phyloP scores from a whole-genome alignment of 2,888 invertebrate species.

The Leptothorax acervorum region DNA sequence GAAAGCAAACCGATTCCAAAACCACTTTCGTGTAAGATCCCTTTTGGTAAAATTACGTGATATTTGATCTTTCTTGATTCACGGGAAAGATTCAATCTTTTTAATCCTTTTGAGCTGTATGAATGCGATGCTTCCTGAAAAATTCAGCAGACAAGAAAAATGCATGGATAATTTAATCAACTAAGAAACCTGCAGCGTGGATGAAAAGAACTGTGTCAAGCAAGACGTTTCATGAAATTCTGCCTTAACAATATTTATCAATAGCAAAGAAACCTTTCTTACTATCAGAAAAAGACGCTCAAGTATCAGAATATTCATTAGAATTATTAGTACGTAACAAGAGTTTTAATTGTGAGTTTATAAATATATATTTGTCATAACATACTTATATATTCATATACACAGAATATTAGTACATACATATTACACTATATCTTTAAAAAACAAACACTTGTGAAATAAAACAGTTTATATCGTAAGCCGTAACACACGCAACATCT shows the following conservation, averaged over 20 bases:
- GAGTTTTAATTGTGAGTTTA: neutral
- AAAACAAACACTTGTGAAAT: neutral
- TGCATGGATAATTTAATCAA: conserved; percentile 53
- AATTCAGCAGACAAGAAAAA: conserved; percentile 41
- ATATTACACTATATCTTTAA: neutral
- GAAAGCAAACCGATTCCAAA: conserved; percentile 35
- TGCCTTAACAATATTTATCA: conserved; percentile 35
- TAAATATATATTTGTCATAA: conserved; percentile 22
- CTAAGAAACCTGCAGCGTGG: conserved; percentile 38
- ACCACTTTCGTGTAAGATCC: conserved; percentile 37
- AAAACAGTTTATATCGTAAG: neutral
- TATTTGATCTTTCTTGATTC: conserved; percentile 41
- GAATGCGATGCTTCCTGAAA: conserved; percentile 45
- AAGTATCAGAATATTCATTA: conserved; percentile 32
- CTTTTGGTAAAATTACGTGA: conserved; percentile 33
- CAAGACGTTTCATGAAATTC: conserved; percentile 9
- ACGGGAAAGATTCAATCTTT: conserved; percentile 32
- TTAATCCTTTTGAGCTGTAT: conserved; percentile 32
- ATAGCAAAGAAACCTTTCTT: conserved; percentile 12
- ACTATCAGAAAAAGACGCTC: neutral
- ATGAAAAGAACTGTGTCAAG: conserved; percentile 53
- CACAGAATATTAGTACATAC: neutral
- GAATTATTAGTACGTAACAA: neutral
- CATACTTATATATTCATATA: neutral
- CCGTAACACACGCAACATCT: neutral